Conservation (phyloP, 2,113 vertebrate species). For the Tachysurus vachellii region DNA sequence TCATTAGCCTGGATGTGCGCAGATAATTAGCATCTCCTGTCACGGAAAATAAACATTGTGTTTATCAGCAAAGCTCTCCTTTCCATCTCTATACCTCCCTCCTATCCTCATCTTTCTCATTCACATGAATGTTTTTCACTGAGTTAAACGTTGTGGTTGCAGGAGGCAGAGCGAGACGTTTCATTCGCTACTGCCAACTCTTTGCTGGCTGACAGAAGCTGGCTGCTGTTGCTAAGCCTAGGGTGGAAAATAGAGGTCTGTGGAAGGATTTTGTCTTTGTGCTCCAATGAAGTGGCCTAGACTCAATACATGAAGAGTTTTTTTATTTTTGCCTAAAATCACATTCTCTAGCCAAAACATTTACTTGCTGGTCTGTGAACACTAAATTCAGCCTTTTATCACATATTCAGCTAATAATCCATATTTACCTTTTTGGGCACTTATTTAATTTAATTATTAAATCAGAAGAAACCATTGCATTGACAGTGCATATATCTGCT, state of each 20-base stretch:
- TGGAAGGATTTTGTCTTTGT: background rate
- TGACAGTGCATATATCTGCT: background rate
- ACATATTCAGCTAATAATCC: background rate
- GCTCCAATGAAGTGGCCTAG: background rate
- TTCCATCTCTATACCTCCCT: background rate
- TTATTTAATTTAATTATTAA: background rate
- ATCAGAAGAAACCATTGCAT: background rate
- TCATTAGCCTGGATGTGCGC: slow-evolving; percentile 44
- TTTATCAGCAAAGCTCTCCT: slow-evolving; percentile 40
- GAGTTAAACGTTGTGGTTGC: slow-evolving; percentile 15
- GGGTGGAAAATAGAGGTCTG: background rate
- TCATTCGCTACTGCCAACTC: slow-evolving; percentile 1
- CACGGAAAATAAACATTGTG: slow-evolving; percentile 45
- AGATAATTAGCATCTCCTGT: slow-evolving; percentile 52
- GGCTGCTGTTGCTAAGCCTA: slow-evolving; percentile 21
- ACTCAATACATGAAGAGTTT: background rate
- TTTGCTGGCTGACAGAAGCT: background rate
- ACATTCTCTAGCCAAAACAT: background rate
- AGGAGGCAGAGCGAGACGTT: slow-evolving; percentile 9
- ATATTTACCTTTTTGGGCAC: background rate
- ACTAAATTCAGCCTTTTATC: background rate
- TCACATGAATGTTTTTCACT: slow-evolving; percentile 17
- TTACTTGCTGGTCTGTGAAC: background rate
- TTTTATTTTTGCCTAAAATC: background rate
- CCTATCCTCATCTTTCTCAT: background rate